These are phyloP conservation scores for Zaprionus obscuricornis DNA, from an alignment of 2,888 invertebrate genomes.

Conservation along the genomic window DNA sequence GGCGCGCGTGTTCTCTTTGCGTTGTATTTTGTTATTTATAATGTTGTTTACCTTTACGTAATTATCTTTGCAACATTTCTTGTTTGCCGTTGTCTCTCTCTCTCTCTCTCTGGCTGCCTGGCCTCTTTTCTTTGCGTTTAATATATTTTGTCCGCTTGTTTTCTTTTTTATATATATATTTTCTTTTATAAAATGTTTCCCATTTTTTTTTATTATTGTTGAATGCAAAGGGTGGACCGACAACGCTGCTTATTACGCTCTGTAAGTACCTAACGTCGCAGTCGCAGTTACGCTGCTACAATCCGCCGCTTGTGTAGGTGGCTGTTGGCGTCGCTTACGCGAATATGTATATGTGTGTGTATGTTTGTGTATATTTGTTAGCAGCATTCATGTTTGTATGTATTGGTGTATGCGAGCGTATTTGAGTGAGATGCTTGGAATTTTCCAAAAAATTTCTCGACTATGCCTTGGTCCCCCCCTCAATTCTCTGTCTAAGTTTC, in stretches of 20 bases:
- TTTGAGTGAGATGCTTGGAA: conserved; percentile 63
- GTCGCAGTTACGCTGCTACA: conserved; percentile 2
- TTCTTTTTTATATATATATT: background rate
- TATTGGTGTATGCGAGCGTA: background rate
- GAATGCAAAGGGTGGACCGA: conserved; percentile 39
- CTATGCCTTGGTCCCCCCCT: conserved; percentile 22
- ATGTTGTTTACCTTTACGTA: conserved; percentile 79
- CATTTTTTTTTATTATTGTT: conserved; percentile 7
- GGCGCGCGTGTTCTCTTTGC: conserved; percentile 24
- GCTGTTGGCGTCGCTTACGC: conserved; percentile 6
- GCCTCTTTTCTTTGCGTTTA: conserved; percentile 29
- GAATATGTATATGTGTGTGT: conserved; percentile 7
- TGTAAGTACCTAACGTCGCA: conserved; percentile 27
- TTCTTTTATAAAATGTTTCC: too few relatives aligned
- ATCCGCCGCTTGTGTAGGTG: conserved; percentile 52
- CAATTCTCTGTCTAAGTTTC: too few relatives aligned
- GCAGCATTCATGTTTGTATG: conserved; percentile 17
- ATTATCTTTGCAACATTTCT: conserved; percentile 72
- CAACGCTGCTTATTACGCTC: conserved; percentile 33
- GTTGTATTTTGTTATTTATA: conserved; percentile 65
- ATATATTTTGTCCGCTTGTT: conserved; percentile 19
- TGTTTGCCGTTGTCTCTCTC: conserved; percentile 22
- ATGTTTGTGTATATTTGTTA: conserved; percentile 8
- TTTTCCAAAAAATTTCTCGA: conserved; percentile 69
- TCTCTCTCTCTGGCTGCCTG: conserved; percentile 1